These are phyloP conservation scores for Pocillopora grandis DNA, from an alignment of 92 coral and sea anemone species.

Conservation along the genomic window DNA sequence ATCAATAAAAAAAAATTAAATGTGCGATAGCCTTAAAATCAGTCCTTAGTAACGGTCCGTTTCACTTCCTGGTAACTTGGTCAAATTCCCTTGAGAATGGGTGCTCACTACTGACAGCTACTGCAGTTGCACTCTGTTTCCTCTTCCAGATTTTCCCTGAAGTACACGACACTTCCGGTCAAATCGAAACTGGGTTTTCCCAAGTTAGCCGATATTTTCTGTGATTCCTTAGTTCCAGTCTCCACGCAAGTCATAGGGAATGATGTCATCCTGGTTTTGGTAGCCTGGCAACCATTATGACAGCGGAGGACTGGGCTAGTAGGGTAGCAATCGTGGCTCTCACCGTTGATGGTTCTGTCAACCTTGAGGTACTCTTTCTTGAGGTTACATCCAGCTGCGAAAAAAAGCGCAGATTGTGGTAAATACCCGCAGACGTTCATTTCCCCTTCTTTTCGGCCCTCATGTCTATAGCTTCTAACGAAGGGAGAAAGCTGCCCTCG, in stretches of 20 bases:
- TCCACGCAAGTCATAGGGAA: slow-evolving; percentile 36
- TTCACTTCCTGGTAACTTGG: background rate
- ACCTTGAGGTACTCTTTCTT: slow-evolving; percentile 9
- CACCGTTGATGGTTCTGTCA: background rate
- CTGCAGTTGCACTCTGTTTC: slow-evolving; percentile 33
- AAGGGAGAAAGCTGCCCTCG: background rate
- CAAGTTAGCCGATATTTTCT: background rate
- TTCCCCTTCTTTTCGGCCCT: background rate
- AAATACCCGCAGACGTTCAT: background rate
- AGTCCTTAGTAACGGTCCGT: slow-evolving; percentile 1
- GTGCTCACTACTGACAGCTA: background rate
- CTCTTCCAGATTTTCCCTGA: background rate
- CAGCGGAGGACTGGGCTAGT: slow-evolving; percentile 43
- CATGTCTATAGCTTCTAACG: background rate
- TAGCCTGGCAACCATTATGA: slow-evolving; percentile 18
- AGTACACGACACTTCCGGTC: slow-evolving; percentile 28
- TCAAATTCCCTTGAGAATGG: background rate
- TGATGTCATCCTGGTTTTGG: background rate
- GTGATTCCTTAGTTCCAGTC: slow-evolving; percentile 1
- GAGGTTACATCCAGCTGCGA: slow-evolving; percentile 21
- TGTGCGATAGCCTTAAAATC: background rate
- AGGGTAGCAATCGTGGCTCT: slow-evolving; percentile 18
- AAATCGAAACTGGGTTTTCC: slow-evolving; percentile 21
- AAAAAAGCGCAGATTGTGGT: background rate
- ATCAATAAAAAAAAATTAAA: no score